Percentiles rank a stretch among this genome's conserved stretches.
Conservation (phyloP, 2,113 vertebrate species). For the Ploceus nigricollis region DNA sequence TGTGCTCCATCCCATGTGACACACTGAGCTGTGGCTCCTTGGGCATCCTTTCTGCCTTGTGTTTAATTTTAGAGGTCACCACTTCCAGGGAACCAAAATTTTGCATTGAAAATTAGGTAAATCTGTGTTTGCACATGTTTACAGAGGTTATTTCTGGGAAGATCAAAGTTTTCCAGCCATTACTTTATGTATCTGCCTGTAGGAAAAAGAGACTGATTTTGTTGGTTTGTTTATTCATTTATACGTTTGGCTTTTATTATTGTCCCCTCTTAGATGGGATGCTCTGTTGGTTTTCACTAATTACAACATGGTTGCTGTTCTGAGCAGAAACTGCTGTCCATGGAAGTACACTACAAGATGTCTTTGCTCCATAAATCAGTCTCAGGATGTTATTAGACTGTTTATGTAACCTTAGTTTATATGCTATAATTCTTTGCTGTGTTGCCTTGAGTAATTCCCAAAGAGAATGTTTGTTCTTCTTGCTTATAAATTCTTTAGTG, state of each 20-base stretch:
- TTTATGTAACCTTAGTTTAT: slow-evolving; percentile 73
- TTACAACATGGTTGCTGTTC: neutral
- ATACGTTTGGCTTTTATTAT: neutral
- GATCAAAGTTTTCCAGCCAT: neutral
- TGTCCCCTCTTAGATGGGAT: neutral
- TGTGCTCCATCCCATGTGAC: neutral
- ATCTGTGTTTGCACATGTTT: neutral
- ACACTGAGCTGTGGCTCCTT: neutral
- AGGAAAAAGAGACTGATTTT: neutral
- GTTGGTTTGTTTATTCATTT: neutral
- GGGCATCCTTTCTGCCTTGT: neutral
- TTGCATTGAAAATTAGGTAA: neutral
- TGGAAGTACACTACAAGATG: neutral
- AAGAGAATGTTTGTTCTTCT: slow-evolving; percentile 66
- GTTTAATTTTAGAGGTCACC: neutral
- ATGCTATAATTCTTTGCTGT: slow-evolving; percentile 68
- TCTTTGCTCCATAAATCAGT: slow-evolving; percentile 58
- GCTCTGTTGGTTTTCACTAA: neutral
- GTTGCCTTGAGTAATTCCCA: slow-evolving; percentile 68
- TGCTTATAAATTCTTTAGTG: slow-evolving; percentile 60
- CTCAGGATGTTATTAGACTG: slow-evolving; percentile 66
- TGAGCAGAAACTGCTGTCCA: neutral
- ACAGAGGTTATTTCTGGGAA: neutral
- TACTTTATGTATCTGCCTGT: neutral
- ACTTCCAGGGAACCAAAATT: neutral